Evolutionary conservation across 1,140 invertebrate genomes (phyloP).

Genomic region (Bilobella aurantiaca): DNA sequence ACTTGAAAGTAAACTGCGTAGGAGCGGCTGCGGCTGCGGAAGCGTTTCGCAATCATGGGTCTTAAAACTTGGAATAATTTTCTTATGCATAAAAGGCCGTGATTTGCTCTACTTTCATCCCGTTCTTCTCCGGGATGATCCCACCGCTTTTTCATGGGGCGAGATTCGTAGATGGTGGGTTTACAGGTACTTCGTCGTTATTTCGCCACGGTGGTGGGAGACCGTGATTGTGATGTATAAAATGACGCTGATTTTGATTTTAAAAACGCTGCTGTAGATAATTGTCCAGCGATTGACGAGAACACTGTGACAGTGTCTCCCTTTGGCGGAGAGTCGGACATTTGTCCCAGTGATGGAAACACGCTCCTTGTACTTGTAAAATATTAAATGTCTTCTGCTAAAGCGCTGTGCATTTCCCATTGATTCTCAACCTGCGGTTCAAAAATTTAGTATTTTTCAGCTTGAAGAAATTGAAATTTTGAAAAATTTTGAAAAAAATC

Average conservation of each 20-base stretch:
- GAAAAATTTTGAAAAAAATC: no score
- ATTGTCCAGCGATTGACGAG: conserved; percentile 83
- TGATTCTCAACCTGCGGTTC: not conserved
- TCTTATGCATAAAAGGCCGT: conserved; percentile 63
- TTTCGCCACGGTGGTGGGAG: not conserved
- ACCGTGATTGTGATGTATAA: not conserved
- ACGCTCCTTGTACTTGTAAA: conserved; percentile 72
- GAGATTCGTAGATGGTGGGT: conserved; percentile 91
- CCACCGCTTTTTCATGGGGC: conserved; percentile 82
- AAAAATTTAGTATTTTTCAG: no score
- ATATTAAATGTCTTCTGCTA: conserved; percentile 28
- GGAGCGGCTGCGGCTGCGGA: no score
- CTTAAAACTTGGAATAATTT: no score
- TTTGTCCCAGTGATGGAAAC: conserved; percentile 78
- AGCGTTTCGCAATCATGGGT: no score
- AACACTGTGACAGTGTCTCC: conserved; percentile 95
- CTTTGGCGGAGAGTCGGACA: conserved; percentile 95
- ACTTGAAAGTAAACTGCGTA: no score
- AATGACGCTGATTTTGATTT: not conserved
- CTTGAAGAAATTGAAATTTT: no score
- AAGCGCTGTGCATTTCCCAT: not conserved
- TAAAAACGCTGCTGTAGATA: conserved; percentile 69
- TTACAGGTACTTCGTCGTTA: conserved; percentile 1
- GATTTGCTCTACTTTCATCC: conserved; percentile 88
- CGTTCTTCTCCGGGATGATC: conserved; percentile 85